Base-by-base conservation (phyloP, 2,113 vertebrate genomes). In the Hemichromis elongatus region DNA sequence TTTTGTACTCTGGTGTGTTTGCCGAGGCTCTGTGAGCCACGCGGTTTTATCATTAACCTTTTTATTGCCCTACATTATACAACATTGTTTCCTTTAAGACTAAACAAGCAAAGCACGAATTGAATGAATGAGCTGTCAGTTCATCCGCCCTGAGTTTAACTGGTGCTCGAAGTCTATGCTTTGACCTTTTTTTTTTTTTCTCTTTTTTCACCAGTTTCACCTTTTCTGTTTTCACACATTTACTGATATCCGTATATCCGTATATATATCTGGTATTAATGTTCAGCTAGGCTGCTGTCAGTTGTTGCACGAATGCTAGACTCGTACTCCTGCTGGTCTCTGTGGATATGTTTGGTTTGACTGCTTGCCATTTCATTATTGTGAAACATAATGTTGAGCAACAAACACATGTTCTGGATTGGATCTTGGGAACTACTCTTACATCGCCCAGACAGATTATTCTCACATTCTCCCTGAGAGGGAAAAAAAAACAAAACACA, bases 381-480 rank as follows among this genome's bases (percentile, higher is more conserved):
- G 92, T 93, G 92, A 92, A 95, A 94, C 61, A 50, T n/a, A 14
- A 79, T 79, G 81, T 94, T 93, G 93, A 93, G 94, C 92, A 93
- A 94, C 90, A 94, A 89, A 92, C 93, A 93, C 90, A 88, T 94
- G 94, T 91, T 94, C 90, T 92, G 88, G 91, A 89, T 81, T 19
- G 9, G 57, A 88, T 57, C 73, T 79, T 92, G 92, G 92, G 87
- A 94, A 90, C 77, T 24, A 21, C n/a, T 37, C 55, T 86, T 75
- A 35, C 42, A 84, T 85, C 50, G 30, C 30, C 83, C 16, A 1
- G n/a, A 87, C 78, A 81, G 4, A 80, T 92, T 90, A 73, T 92
- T 92, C 89, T 86, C 91, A 90, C 92, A 87, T 83, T 77, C 52
- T 52, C 68, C 68, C 19, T 18, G 42, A 73, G 83, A 56, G 14